Evolutionary conservation across 2,888 invertebrate species (phyloP).

Genomic region (Lagria hirta): DNA sequence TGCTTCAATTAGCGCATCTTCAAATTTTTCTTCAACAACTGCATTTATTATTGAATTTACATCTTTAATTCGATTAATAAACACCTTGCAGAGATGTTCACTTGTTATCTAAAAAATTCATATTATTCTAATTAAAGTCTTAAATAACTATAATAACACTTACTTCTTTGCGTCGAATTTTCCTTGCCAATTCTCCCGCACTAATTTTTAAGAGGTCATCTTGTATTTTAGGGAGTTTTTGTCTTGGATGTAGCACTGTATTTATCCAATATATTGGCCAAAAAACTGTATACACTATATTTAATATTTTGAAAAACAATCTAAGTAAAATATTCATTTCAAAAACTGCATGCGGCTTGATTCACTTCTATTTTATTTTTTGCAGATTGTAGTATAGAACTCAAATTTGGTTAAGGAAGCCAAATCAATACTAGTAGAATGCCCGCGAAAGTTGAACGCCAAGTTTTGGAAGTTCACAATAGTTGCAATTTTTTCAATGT

Average conservation of each 20-base stretch:
- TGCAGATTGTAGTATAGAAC: too few relatives aligned
- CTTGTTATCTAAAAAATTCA: slow-evolving; percentile 49
- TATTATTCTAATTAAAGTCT: background rate
- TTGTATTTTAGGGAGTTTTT: slow-evolving; percentile 66
- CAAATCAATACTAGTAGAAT: too few relatives aligned
- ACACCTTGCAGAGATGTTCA: slow-evolving; percentile 69
- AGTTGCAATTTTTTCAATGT: too few relatives aligned
- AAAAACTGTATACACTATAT: slow-evolving; percentile 22
- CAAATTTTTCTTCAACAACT: slow-evolving; percentile 75
- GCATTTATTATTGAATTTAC: slow-evolving; percentile 79
- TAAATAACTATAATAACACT: slow-evolving; percentile 30
- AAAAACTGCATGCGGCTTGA: too few relatives aligned
- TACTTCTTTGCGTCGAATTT: slow-evolving; percentile 72
- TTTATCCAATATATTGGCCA: slow-evolving; percentile 27
- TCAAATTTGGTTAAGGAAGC: too few relatives aligned
- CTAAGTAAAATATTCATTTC: slow-evolving; percentile 30
- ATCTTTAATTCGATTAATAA: slow-evolving; percentile 74
- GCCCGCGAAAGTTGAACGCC: too few relatives aligned
- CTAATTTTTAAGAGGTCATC: slow-evolving; percentile 69
- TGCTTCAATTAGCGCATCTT: slow-evolving; percentile 73
- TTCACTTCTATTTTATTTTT: too few relatives aligned
- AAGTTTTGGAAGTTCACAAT: too few relatives aligned
- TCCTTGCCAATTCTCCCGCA: slow-evolving; percentile 67
- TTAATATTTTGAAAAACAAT: slow-evolving; percentile 16
- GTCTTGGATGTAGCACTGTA: too few relatives aligned